phyloP scores from a whole-genome alignment of 2,113 vertebrate genomes.

The Haemorhous mexicanus region DNA sequence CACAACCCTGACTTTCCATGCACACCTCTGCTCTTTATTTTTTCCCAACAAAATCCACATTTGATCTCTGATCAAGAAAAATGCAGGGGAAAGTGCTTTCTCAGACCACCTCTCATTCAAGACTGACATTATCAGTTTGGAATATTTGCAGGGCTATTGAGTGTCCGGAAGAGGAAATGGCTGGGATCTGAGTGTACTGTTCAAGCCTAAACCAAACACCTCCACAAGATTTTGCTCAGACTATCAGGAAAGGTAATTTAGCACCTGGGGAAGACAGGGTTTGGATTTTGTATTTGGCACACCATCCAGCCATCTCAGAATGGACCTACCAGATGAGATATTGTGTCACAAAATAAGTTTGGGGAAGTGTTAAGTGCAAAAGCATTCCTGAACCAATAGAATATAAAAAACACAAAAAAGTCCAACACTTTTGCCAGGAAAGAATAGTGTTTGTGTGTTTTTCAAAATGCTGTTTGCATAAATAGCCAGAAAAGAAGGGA shows the following conservation, averaged over 20 bases:
- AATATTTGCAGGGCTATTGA: not conserved
- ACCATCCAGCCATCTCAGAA: slow-evolving; percentile 28
- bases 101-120: not conserved
- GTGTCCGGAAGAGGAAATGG: slow-evolving; percentile 15
- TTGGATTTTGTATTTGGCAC: slow-evolving; percentile 38
- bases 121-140: not conserved
- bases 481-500: not conserved
- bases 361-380: slow-evolving; percentile 67
- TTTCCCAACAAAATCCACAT: not conserved
- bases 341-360: slow-evolving; percentile 48
- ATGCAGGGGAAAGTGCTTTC: not conserved
- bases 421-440: not conserved
- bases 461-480: slow-evolving; percentile 30
- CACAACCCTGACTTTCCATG: not conserved
- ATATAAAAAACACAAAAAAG: not conserved
- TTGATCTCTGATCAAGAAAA: not conserved
- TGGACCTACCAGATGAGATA: slow-evolving; percentile 67
- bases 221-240: slow-evolving; percentile 28
- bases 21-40: not conserved
- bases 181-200: not conserved
- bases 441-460: not conserved
- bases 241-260: slow-evolving; percentile 53
- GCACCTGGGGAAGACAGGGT: slow-evolving; percentile 38
- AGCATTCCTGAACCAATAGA: slow-evolving; percentile 48
- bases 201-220: slow-evolving; percentile 42